Percentiles rank a stretch among this genome's conserved stretches.
Conservation (phyloP, 2,888 invertebrate species). For the Elegia similella region DNA sequence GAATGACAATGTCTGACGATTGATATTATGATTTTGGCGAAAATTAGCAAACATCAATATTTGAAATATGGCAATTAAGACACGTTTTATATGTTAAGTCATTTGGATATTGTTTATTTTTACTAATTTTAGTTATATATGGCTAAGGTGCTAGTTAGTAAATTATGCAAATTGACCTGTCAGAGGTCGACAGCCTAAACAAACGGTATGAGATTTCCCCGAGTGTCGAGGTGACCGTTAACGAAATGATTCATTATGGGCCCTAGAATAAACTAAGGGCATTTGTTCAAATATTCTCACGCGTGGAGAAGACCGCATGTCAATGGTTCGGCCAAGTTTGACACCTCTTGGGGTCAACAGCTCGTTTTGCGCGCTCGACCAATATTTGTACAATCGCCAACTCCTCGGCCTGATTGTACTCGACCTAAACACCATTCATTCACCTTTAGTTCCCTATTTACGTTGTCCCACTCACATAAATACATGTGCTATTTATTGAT, state of each 20-base stretch:
- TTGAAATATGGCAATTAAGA: conserved; percentile 15
- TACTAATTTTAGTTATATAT: conserved; percentile 38
- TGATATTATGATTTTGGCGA: conserved; percentile 2
- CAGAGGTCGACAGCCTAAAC: conserved; percentile 55
- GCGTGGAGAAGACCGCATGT: conserved; percentile 63
- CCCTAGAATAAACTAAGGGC: conserved; percentile 71
- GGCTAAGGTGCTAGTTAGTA: conserved; percentile 43
- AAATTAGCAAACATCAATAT: conserved; percentile 6
- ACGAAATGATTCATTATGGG: conserved; percentile 76
- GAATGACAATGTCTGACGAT: conserved; percentile 5
- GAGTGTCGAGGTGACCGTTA: conserved; percentile 70
- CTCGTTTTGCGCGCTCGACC: conserved; percentile 59
- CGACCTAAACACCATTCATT: conserved; percentile 39
- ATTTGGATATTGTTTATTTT: conserved; percentile 34
- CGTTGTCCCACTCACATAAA: not conserved
- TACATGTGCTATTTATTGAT: not conserved
- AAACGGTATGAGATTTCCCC: conserved; percentile 59
- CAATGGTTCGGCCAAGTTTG: conserved; percentile 67
- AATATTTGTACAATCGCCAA: conserved; percentile 61
- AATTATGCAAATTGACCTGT: conserved; percentile 58
- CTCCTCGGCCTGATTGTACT: conserved; percentile 47
- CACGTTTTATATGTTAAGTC: conserved; percentile 8
- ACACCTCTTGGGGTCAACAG: conserved; percentile 73
- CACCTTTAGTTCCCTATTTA: conserved; percentile 10
- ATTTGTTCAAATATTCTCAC: conserved; percentile 79